Base-by-base conservation (phyloP, 2,888 invertebrate species). In the Rutpela maculata region DNA sequence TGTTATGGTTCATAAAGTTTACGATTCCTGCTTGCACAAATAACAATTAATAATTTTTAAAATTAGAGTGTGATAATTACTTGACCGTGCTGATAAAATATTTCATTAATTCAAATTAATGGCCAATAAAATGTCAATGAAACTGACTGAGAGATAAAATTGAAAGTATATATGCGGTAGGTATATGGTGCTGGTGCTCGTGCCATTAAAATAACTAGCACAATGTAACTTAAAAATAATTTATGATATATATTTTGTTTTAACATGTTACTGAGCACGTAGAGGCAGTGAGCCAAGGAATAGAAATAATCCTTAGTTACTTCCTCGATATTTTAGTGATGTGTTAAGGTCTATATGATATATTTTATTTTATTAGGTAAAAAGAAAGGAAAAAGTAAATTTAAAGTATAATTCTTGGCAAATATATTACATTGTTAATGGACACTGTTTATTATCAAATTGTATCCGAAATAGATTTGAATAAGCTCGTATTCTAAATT, bases 11-110 rank as follows among this genome's bases (percentile, higher is more conserved):
- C 50, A 50, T 50, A 50, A n/a, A n/a, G 50, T 50, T 50, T 50
- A 50, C 50, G 50, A 65, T 22, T 65, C 38, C 15, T 55, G 55
- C 19, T 43, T 22, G 19, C 50, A 31, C 31, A 56, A 68, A 68
- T 56, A 68, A 68, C 31, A 55, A 68, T 69, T 31, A 31, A 31
- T 69, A 69, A 69, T 69, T 69, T 69, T 69, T 69, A 69, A 57
- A 69, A 69, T 69, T 69, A 69, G 59, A 57, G 56, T 19, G 35
- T 19, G 69, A 59, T 69, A 57, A 67, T 69, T 19, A 15, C 50
- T 35, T 35, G 69, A 69, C 69, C 69, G 57, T 17, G 57, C 35
- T 57, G 69, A 69, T 56, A 56, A 57, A 59, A 19, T 35, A 69
- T 57, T 69, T 69, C 69, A 22, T 26, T 69, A 26, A 69, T 57